phyloP scores from a whole-genome alignment of 1,140 invertebrate genomes.

The Pseudomyrmex gracilis region DNA sequence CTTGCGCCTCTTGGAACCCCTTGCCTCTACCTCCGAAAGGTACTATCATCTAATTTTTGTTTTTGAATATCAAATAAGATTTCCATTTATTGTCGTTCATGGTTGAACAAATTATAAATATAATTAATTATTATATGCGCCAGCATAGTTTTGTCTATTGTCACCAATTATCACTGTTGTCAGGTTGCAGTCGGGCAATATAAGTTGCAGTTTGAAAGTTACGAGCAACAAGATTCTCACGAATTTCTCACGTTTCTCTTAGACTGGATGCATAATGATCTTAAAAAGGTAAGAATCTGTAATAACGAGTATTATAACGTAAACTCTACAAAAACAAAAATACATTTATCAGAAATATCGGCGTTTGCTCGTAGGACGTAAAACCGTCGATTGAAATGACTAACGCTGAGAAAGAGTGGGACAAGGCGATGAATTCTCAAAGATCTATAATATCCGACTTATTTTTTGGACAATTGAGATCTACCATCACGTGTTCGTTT shows the following conservation, averaged over 20 bases:
- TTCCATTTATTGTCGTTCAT: background rate
- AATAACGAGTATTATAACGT: background rate
- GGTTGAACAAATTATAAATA: background rate
- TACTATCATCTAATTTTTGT: too few relatives aligned
- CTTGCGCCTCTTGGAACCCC: too few relatives aligned
- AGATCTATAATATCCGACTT: conserved; percentile 92
- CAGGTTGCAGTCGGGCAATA: conserved; percentile 91
- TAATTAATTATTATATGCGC: background rate
- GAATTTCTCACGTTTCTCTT: conserved; percentile 96
- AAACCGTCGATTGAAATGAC: conserved; percentile 71
- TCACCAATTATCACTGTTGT: conserved; percentile 67
- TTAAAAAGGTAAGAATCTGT: conserved; percentile 88
- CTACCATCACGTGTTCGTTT: conserved; percentile 91
- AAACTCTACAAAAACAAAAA: conserved; percentile 3
- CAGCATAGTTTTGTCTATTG: conserved; percentile 51
- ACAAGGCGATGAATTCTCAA: conserved; percentile 90
- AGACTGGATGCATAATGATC: conserved; percentile 96
- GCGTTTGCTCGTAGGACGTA: conserved; percentile 62
- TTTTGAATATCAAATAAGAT: background rate
- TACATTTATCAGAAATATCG: conserved; percentile 11
- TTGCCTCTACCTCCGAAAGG: too few relatives aligned
- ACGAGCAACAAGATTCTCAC: conserved; percentile 97
- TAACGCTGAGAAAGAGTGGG: conserved; percentile 90
- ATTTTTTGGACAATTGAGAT: conserved; percentile 96
- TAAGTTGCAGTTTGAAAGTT: conserved; percentile 92